Base-by-base conservation (phyloP, 1,140 invertebrate species). In the Tribolium madens region DNA sequence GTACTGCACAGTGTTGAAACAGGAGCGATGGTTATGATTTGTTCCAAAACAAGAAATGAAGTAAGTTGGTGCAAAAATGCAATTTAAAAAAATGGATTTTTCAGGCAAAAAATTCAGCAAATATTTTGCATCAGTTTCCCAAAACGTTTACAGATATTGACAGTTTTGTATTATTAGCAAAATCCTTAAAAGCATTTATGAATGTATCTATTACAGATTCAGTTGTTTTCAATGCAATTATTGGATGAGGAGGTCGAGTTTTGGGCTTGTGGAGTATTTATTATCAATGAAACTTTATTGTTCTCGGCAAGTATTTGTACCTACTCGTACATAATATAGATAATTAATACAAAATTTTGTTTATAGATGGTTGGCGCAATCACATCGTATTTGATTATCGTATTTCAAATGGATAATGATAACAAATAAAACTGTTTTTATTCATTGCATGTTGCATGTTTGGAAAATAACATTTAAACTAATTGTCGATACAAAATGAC, bases 251-350 rank as follows among this genome's bases (percentile, higher is more conserved):
- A 52, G 6, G 21, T 72, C 13, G 17, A 31, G 13, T 72, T 72
- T 31, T 33, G 13, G 5, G 70, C 18, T 50, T 72, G 70, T 14
- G 0, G 14, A n/a, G 26, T 72, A n/a, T 72, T 72, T n/a, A 9
- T 9, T 0, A 26, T 72, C 6, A 47, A 72, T 26, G 70, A 52
- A 31, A 72, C 13, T 52, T 50, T 72, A 52, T 3, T 72, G n/a
- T 72, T 50, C 50, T 48, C 70, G 14, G 70, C 50, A 50, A 48
- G 12, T 71, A 50, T 72, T 71, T 71, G 6, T 1, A n/a, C n/a
- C n/a, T n/a, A n/a, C n/a, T n/a, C n/a, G n/a, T n/a, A n/a, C n/a
- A 0, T 14, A 71, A 17, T 7, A 57, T 12, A 2, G 47, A 15
- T 46, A n/a, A n/a, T 10, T 71, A 15, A 53, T 2, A 1, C 2